Base-by-base conservation (phyloP, 2,888 invertebrate genomes). In the Campaea margaritaria region DNA sequence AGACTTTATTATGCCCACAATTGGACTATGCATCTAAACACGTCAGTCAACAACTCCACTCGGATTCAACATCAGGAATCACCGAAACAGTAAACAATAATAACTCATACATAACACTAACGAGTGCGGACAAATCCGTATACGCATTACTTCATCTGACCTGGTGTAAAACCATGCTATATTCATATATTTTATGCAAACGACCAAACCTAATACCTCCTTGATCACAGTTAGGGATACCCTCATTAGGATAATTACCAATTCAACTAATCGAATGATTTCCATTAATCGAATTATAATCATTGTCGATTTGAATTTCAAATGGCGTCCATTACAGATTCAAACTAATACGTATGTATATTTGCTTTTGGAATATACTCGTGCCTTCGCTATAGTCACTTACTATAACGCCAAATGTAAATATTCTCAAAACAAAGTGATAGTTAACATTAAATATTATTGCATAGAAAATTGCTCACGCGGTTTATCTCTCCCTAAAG, bases 151-250 rank as follows among this genome's bases (percentile, higher is more conserved):
- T 68, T 59, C 51, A 51, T 65, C 61, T 58, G 59, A 71, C 70
- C 61, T 51, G 62, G 61, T 67, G 55, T 62, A 47, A 61, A 65
- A 62, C 47, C 68, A 54, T 66, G 70, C 76, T 74, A 78, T 72
- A 76, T 71, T 67, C 69, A 68, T 39, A 69, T 72, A 76, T 72
- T 67, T 69, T 68, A 21, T 39, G 68, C 68, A 74, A 72, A 73
- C 72, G 43, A 41, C 12, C 43, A 44, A 52, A 52, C 46, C 41
- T 31, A 46, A 41, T 56, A 38, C 42, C 42, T 16, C 49, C 36
- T 41, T 44, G 39, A 49, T 48, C 36, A 42, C 38, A 42, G 44
- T 50, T 61, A 56, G 62, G 46, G 59, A 65, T 55, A 57, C 44
- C 59, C 59, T 64, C 65, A 65, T 65, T 65, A 58, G 47, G 50